Evolutionary conservation across 2,888 invertebrate species (phyloP), one percentile per base, ranked within the genome.

Genomic region (Lasioglossum oenotherae): DNA sequence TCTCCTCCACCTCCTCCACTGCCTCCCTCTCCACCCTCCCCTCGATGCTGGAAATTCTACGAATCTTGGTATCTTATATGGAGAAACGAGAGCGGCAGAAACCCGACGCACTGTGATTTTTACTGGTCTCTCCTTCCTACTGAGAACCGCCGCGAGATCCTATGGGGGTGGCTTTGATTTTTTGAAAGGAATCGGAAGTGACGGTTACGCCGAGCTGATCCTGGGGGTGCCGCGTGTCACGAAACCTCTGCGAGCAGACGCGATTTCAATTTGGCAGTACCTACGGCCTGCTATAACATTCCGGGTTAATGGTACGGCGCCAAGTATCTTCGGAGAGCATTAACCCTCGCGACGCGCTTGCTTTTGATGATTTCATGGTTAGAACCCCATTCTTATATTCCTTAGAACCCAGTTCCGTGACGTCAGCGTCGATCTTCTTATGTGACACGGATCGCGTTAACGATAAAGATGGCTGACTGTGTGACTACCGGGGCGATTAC

Each of bases 21-120:
- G 46, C 81, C 35, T 53, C 84, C 74, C 81, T 81, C 84, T 76
- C 81, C 69, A 80, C 78, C 69, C 78, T 19, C 57, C 64, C 84
- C 53, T 73, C 23, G 41, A 46, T 78, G 80, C 76, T 88, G 85
- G 85, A 88, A 90, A 88, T 89, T 90, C 90, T 89, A 89, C 91
- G 89, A 87, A 87, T 91, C 91, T 86, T 74, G 89, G 85, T 89
- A 90, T 91, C 89, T 90, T 87, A 86, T 90, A 89, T 87, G 90
- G 88, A 87, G 88, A 91, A 87, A 90, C 84, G 86, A 84, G 80
- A 80, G 72, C 78, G 84, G 38, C 46, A 46, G 81, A 71, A 73
- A 82, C 78, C 72, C 83, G 88, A 81, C 80, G 75, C 83, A 84
- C 82, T 77, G 86, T 91, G 88, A 90, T 91, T 90, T 91, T 84